Percentiles rank a stretch among this genome's conserved stretches.
phyloP scores from a whole-genome alignment of 1,140 invertebrate species.

The Drusus annulatus region DNA sequence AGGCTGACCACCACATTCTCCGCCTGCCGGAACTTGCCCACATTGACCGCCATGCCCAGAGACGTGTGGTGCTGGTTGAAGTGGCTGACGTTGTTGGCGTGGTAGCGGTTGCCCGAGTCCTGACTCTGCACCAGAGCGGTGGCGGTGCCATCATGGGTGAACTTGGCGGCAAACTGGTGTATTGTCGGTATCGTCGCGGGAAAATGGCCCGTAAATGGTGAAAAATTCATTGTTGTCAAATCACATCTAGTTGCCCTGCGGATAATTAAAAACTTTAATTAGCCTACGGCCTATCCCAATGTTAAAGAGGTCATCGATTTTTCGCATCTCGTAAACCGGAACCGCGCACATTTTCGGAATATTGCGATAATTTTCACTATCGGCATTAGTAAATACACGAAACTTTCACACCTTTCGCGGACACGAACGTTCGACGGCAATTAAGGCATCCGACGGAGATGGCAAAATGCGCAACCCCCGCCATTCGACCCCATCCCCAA shows the following conservation, averaged over 20 bases:
- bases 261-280: conserved; percentile 52
- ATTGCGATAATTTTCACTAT: conserved; percentile 15
- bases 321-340: conserved; percentile 31
- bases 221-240: conserved; percentile 75
- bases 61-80: conserved; percentile 62
- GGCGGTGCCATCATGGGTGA: conserved; percentile 68
- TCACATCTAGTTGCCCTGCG: conserved; percentile 42
- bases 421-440: conserved; percentile 28
- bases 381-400: conserved; percentile 11
- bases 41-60: conserved; percentile 64
- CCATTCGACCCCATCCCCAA: conserved; percentile 50
- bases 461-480: conserved; percentile 50
- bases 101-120: conserved; percentile 57
- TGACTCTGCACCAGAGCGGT: conserved; percentile 59
- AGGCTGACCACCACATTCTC: conserved; percentile 69
- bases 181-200: conserved; percentile 76
- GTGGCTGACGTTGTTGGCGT: conserved; percentile 57
- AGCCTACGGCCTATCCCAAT: conserved; percentile 51
- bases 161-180: conserved; percentile 75
- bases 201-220: conserved; percentile 77
- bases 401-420: conserved; percentile 27
- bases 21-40: conserved; percentile 69
- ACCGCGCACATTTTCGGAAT: conserved; percentile 34
- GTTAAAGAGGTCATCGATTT: conserved; percentile 55
- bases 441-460: conserved; percentile 47